Evolutionary conservation across 1,140 invertebrate genomes (phyloP).

Genomic region (Drosophila tani): DNA sequence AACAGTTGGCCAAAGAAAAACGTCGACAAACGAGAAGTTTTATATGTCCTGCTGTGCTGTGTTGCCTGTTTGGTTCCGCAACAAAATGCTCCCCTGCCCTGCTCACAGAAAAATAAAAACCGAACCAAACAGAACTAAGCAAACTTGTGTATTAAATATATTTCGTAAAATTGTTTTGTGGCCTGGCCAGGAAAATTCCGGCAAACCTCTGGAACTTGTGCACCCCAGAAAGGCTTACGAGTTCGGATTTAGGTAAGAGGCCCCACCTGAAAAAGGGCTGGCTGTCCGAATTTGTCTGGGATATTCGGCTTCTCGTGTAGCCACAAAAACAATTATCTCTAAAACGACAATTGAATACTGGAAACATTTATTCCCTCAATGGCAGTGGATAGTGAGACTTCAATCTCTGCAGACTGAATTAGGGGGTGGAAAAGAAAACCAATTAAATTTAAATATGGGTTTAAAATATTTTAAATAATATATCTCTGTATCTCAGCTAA

Average conservation of each 20-base stretch:
- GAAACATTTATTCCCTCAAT: constrained; percentile 8
- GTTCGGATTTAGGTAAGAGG: constrained; percentile 9
- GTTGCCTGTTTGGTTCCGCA: constrained; percentile 46
- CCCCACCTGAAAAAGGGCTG: constrained; percentile 11
- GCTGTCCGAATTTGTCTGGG: neutral
- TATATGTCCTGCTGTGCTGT: constrained; percentile 23
- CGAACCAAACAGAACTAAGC: constrained; percentile 12
- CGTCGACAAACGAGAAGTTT: constrained; percentile 18
- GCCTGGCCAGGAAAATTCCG: constrained; percentile 50
- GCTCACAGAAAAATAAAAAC: neutral
- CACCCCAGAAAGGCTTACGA: constrained; percentile 3
- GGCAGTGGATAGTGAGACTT: neutral
- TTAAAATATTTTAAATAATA: neutral
- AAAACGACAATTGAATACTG: constrained; percentile 30
- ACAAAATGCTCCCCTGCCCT: neutral
- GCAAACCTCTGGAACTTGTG: constrained; percentile 26
- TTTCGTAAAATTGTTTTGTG: constrained; percentile 75
- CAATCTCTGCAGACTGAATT: too few species aligned
- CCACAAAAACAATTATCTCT: constrained; percentile 40
- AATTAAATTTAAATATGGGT: too few species aligned
- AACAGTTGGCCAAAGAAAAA: constrained; percentile 23
- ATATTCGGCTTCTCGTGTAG: constrained; percentile 4
- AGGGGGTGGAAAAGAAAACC: too few species aligned
- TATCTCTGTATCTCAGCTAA: too few species aligned
- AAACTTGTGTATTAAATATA: constrained; percentile 77